Conservation (phyloP, 2,888 invertebrate species). For the Caenorhabditis sp. region DNA sequence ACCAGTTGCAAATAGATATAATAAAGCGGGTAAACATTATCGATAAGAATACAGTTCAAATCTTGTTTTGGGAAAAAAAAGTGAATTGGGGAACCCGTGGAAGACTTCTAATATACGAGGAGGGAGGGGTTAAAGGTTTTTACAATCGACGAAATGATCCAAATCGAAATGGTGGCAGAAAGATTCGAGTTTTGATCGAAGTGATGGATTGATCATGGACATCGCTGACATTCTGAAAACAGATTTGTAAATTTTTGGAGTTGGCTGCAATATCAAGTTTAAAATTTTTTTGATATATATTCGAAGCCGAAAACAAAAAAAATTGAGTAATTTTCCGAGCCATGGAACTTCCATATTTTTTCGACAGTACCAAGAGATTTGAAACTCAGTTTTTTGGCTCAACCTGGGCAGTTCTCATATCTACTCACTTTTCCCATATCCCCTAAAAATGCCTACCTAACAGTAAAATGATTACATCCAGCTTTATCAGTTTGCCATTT, state of each 20-base stretch:
- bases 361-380: no score
- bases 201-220: slow-evolving; percentile 43
- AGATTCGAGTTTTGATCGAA: slow-evolving; percentile 38
- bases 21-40: not conserved
- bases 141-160: slow-evolving; percentile 53
- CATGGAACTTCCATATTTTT: no score
- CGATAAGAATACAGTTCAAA: not conserved
- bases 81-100: slow-evolving; percentile 4
- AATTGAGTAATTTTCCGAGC: no score
- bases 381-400: no score
- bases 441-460: slow-evolving; percentile 31
- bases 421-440: no score
- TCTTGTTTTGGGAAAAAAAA: not conserved
- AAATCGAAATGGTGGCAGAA: slow-evolving; percentile 53
- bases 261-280: not conserved
- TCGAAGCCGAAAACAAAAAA: no score
- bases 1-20: not conserved
- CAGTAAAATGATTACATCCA: slow-evolving; percentile 54
- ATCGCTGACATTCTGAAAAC: slow-evolving; percentile 56
- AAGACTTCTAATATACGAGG: not conserved
- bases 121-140: slow-evolving; percentile 39
- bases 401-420: no score
- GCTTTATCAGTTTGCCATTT: slow-evolving; percentile 47
- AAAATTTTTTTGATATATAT: no score
- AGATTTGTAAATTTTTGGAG: slow-evolving; percentile 1